Evolutionary conservation across 2,113 vertebrate species (phyloP), one percentile per base, ranked within the genome.

Genomic region (Nyctereutes procyonoides): DNA sequence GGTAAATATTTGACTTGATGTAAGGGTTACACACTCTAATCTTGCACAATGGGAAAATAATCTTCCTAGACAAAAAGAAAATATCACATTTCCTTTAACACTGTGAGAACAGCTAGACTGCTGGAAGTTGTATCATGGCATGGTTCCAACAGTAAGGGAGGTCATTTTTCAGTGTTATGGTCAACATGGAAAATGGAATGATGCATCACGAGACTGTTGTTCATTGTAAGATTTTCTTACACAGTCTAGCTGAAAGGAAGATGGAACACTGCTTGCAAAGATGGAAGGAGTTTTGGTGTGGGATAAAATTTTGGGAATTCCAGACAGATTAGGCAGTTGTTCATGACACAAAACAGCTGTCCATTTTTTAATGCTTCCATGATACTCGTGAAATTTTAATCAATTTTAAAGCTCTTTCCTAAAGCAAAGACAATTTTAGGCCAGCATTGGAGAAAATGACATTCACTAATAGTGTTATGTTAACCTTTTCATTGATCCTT

Each of bases 11-110:
- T 92, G 11, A 84, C 55, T 96, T 89, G 20, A 80, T 24, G 1
- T 32, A 60, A 89, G 3, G 20, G 20, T 67, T 88, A 83, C 71
- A 92, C 91, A 90, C 10, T 85, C 76, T 43, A 93, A 91, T 88
- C 28, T n/a, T 77, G 17, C n/a, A 80, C 62, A 88, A 62, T n/a
- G 32, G 26, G 35, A 77, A 77, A 92, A 92, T 76, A 80, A 81
- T 65, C 62, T 82, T 73, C 85, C 71, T 77, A 32, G n/a, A 91
- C 60, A 58, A 76, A 92, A 81, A 76, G 30, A 96, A 86, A 97
- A 65, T 60, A 51, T 15, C 43, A 38, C 79, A 91, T 95, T 86
- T 90, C 77, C 76, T 71, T 79, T 84, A 83, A 74, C 30, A 93
- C 51, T 82, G 48, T 62, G 58, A 67, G 90, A 63, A 82, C 8